Percentiles rank a stretch among this genome's conserved stretches.
These are phyloP conservation scores for Iguana delicatissima DNA, from an alignment of 2,797 vertebrate species.

Conservation along the genomic window DNA sequence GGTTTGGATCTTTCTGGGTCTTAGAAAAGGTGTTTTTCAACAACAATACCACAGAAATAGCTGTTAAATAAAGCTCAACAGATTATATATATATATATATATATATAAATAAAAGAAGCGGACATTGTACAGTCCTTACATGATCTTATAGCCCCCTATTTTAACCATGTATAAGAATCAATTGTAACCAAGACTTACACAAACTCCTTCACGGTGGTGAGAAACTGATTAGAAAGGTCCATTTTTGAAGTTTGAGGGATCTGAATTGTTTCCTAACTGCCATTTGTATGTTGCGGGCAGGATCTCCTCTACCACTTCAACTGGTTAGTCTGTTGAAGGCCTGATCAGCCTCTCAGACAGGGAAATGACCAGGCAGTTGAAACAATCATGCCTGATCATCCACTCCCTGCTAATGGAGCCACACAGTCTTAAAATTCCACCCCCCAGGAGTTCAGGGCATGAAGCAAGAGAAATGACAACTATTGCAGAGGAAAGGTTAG, in stretches of 20 bases:
- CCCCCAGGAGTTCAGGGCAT: neutral
- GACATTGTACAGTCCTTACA: too few relatives aligned
- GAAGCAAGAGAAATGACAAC: neutral
- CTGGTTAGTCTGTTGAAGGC: neutral
- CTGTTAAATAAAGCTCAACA: neutral
- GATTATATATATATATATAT: neutral
- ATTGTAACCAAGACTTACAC: neutral
- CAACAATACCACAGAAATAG: neutral
- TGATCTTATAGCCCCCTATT: too few relatives aligned
- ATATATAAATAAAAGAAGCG: too few relatives aligned
- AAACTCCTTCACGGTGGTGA: neutral
- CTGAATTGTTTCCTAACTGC: neutral
- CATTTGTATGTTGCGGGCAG: too few relatives aligned
- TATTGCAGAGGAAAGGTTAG: neutral
- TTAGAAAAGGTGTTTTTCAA: neutral
- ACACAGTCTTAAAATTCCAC: neutral
- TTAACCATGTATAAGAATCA: neutral
- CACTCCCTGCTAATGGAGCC: neutral
- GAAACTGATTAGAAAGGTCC: neutral
- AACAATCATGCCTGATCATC: neutral
- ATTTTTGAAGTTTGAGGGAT: neutral
- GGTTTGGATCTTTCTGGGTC: neutral
- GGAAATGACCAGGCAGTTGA: neutral
- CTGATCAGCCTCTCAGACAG: too few relatives aligned
- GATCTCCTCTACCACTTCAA: neutral